Percentiles rank a stretch among this genome's conserved stretches.
These are phyloP conservation scores for Oreonectes daqikongensis DNA, from an alignment of 2,797 vertebrate genomes.

Conservation along the genomic window DNA sequence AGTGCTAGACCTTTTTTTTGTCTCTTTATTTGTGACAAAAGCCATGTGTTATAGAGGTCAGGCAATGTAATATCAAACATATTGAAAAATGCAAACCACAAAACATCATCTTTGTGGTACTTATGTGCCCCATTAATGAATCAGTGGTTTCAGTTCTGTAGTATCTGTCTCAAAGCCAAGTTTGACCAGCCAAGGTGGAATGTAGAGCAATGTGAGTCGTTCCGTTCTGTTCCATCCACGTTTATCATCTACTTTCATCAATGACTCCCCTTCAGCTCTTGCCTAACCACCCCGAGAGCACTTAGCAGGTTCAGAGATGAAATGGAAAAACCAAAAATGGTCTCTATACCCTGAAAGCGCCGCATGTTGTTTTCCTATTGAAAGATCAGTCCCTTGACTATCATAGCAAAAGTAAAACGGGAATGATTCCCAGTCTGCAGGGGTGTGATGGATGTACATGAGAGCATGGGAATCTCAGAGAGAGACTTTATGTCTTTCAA, in stretches of 20 bases:
- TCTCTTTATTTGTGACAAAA: background rate
- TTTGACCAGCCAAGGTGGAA: background rate
- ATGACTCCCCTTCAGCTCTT: background rate
- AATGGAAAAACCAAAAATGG: background rate
- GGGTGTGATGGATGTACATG: slow-evolving; percentile 17
- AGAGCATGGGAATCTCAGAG: slow-evolving; percentile 39
- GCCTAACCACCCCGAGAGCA: background rate
- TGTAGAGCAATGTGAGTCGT: slow-evolving; percentile 18
- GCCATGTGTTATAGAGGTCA: background rate
- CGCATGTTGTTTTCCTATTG: slow-evolving; percentile 8
- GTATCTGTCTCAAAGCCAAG: background rate
- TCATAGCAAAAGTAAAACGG: slow-evolving; percentile 3
- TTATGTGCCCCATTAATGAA: background rate
- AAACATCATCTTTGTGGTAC: background rate
- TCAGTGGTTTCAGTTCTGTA: background rate
- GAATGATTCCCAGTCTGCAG: slow-evolving; percentile 19
- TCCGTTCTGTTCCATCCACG: too few relatives aligned
- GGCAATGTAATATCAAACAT: background rate
- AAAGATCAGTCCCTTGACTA: slow-evolving; percentile 19
- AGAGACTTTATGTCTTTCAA: slow-evolving; percentile 7
- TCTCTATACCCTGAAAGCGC: background rate
- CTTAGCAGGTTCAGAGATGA: background rate
- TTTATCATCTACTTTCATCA: background rate
- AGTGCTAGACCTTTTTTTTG: background rate
- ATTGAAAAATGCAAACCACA: background rate